Conservation (phyloP, 2,888 invertebrate genomes). For the Lepeophtheirus nordmannii region DNA sequence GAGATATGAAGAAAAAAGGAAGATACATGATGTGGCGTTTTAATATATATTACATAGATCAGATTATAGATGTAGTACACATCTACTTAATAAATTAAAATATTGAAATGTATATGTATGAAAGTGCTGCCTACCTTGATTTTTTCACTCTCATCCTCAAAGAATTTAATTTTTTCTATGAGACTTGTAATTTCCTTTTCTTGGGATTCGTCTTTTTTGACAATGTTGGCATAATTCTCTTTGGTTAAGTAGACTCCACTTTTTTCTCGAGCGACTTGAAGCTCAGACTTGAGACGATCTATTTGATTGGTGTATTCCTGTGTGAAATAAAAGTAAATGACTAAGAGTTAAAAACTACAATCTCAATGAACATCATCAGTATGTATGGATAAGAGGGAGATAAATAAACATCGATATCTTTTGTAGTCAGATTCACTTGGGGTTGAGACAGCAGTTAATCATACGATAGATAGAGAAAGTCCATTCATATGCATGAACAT, state of each 20-base stretch:
- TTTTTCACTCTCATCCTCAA: constrained; percentile 48
- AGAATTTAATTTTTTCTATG: constrained; percentile 47
- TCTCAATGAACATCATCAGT: neutral
- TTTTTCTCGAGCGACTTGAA: constrained; percentile 68
- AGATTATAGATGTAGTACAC: too few species aligned
- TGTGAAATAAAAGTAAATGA: neutral
- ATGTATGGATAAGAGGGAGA: neutral
- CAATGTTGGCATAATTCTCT: constrained; percentile 57
- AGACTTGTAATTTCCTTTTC: constrained; percentile 53
- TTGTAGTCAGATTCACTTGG: neutral
- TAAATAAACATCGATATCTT: neutral
- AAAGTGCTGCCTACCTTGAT: neutral
- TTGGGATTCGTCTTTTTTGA: constrained; percentile 47
- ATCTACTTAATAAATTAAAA: too few species aligned
- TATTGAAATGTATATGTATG: too few species aligned
- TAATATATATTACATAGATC: neutral
- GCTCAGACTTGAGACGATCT: constrained; percentile 65
- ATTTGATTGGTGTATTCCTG: constrained; percentile 70
- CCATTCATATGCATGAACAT: neutral
- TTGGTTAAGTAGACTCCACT: constrained; percentile 73
- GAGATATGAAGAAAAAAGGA: too few species aligned
- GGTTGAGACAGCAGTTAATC: neutral
- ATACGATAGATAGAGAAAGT: neutral
- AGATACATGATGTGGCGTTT: neutral
- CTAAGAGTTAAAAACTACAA: neutral